Evolutionary conservation across 2,888 invertebrate species (phyloP).

Genomic region (Pasiphila rectangulata): DNA sequence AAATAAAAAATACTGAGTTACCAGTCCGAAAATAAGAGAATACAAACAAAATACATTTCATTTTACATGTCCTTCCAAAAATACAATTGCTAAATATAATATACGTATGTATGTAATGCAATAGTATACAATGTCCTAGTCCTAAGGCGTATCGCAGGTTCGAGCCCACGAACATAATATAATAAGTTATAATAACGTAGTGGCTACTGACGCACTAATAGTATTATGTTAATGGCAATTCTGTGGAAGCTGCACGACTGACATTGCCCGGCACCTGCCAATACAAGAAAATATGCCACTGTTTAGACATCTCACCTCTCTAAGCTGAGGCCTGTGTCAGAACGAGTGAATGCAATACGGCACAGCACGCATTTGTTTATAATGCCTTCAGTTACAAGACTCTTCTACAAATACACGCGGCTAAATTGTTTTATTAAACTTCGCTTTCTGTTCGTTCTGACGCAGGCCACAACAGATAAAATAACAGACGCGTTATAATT

Average conservation of each 20-base stretch:
- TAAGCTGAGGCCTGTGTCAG: neutral
- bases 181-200: slow-evolving; percentile 25
- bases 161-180: slow-evolving; percentile 13
- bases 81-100: slow-evolving; percentile 61
- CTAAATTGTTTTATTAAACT: no score
- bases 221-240: slow-evolving; percentile 71
- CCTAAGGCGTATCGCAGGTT: slow-evolving; percentile 48
- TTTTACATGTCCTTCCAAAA: slow-evolving; percentile 66
- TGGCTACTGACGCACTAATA: slow-evolving; percentile 47
- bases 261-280: slow-evolving; percentile 51
- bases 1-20: slow-evolving; percentile 59
- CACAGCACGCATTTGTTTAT: no score
- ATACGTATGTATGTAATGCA: slow-evolving; percentile 48
- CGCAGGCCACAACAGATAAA: no score
- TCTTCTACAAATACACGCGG: no score
- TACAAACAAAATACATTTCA: slow-evolving; percentile 60
- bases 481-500: no score
- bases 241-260: slow-evolving; percentile 71
- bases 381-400: no score
- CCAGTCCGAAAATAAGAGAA: slow-evolving; percentile 59
- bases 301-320: neutral
- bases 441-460: no score
- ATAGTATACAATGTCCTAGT: slow-evolving; percentile 72
- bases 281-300: neutral
- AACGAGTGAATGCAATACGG: no score